Evolutionary conservation across 53 echinoderm and acorn worm species (phyloP).

Genomic region (Crossaster papposus): DNA sequence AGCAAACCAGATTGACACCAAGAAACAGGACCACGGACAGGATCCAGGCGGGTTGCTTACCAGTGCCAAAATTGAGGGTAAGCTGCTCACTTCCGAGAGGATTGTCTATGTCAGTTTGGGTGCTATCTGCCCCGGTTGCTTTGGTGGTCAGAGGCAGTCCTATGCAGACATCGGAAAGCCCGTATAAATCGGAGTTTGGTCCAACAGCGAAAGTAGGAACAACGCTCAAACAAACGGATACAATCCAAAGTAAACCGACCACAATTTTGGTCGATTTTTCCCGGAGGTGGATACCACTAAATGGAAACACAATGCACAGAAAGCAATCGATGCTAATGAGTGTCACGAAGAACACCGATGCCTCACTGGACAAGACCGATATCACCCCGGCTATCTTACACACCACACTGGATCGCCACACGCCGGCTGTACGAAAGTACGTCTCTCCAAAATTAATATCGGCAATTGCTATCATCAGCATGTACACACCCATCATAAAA

Average conservation of each 20-base stretch:
- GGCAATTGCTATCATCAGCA: constrained; percentile 58
- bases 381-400: constrained; percentile 59
- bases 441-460: constrained; percentile 48
- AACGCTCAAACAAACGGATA: constrained; percentile 28
- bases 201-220: constrained; percentile 12
- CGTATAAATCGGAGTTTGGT: constrained; percentile 31
- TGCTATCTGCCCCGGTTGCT: neutral
- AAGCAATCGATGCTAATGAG: constrained; percentile 59
- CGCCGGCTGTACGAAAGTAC: constrained; percentile 24
- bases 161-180: constrained; percentile 47
- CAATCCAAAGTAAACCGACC: constrained; percentile 5
- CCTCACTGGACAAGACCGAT: constrained; percentile 60
- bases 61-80: neutral
- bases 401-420: constrained; percentile 42
- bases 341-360: constrained; percentile 64
- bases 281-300: constrained; percentile 38
- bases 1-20: constrained; percentile 49
- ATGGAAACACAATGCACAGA: constrained; percentile 50
- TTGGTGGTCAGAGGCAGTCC: constrained; percentile 22
- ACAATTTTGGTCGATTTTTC: neutral
- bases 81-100: neutral
- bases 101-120: neutral
- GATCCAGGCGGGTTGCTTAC: constrained; percentile 25
- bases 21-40: constrained; percentile 47
- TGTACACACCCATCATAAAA: constrained; percentile 66